Evolutionary conservation across 1,140 invertebrate species (phyloP).

Genomic region (Rhyzopertha dominica): DNA sequence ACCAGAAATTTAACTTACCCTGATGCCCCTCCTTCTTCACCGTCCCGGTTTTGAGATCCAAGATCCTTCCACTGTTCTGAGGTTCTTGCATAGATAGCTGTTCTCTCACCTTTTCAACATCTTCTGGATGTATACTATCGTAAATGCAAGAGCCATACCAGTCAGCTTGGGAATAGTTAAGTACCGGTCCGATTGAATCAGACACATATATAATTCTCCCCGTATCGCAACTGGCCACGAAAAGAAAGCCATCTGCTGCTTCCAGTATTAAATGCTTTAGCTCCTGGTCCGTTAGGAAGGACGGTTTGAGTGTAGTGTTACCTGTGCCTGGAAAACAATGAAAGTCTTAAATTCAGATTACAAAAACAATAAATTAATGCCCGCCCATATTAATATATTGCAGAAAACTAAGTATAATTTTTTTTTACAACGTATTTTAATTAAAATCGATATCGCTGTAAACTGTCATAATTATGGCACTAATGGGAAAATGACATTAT

Average conservation of each 20-base stretch:
- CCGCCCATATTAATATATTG: too few species aligned
- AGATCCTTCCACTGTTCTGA: constrained; percentile 88
- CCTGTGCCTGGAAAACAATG: constrained; percentile 70
- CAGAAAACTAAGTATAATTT: too few species aligned
- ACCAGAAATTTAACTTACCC: constrained; percentile 57
- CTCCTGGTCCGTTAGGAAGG: constrained; percentile 98
- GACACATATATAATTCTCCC: constrained; percentile 97
- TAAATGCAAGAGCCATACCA: constrained; percentile 96
- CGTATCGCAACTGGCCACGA: constrained; percentile 97
- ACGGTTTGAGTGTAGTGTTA: constrained; percentile 96
- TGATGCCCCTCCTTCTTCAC: constrained; percentile 99
- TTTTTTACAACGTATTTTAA: too few species aligned
- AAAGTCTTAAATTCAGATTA: too few species aligned
- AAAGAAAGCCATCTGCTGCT: constrained; percentile 98
- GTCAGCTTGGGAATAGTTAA: constrained; percentile 94
- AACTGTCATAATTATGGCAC: too few species aligned
- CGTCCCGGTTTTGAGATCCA: constrained; percentile 97
- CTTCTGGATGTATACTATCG: constrained; percentile 96
- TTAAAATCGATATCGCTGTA: too few species aligned
- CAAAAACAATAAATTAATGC: too few species aligned
- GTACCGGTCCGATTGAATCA: constrained; percentile 94
- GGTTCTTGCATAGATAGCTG: constrained; percentile 96
- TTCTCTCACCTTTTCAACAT: constrained; percentile 96
- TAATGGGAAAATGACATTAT: too few species aligned
- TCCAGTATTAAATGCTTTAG: constrained; percentile 98